Evolutionary conservation across 1,140 invertebrate species (phyloP).

Genomic region (Bursaphelenchus mucronatus): DNA sequence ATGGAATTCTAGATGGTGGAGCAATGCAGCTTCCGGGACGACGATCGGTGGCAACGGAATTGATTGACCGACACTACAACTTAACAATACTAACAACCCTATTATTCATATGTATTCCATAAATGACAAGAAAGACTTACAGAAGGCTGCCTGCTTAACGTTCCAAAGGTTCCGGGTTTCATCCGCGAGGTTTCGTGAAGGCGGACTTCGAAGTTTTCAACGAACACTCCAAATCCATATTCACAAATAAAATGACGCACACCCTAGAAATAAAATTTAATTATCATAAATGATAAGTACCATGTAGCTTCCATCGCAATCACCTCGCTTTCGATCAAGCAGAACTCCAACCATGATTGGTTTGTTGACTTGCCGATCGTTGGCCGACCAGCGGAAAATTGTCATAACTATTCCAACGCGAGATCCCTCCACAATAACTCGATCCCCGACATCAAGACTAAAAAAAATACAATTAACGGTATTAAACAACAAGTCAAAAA

Average conservation of each 20-base stretch:
- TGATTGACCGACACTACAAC: conserved; percentile 10
- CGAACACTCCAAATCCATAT: not conserved
- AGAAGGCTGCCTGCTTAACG: not conserved
- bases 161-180: not conserved
- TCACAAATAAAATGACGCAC: conserved; percentile 20
- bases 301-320: conserved; percentile 14
- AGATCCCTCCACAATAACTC: conserved; percentile 12
- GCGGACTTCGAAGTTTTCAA: conserved; percentile 20
- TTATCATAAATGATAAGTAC: not conserved
- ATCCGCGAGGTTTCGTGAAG: not conserved
- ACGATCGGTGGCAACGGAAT: conserved; percentile 8
- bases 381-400: conserved; percentile 11
- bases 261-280: not conserved
- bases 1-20: no score
- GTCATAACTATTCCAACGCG: conserved; percentile 14
- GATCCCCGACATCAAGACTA: conserved; percentile 12
- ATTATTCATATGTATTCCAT: no score
- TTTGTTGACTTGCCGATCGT: conserved; percentile 15
- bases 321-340: conserved; percentile 4
- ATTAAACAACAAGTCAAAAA: not conserved
- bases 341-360: conserved; percentile 16
- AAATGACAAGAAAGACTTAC: not conserved
- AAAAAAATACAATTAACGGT: not conserved
- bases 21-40: not conserved
- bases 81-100: not conserved